Conservation (phyloP, 1,140 invertebrate species). For the Batillaria attramentaria region DNA sequence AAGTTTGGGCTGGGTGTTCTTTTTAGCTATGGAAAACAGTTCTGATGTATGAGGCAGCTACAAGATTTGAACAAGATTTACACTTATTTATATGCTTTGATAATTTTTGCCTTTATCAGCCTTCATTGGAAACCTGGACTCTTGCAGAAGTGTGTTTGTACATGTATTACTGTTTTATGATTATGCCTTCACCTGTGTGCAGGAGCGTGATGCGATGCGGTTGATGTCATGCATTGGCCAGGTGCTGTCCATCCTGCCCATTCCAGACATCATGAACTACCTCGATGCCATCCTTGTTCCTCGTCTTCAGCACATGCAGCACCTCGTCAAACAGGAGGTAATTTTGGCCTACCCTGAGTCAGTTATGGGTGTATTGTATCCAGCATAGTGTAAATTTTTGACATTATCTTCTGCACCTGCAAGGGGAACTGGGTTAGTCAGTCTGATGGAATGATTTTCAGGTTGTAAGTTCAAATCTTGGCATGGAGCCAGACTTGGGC, state of each 20-base stretch:
- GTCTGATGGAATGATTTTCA: no score
- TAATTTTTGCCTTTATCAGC: not conserved
- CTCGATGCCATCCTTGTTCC: slow-evolving; percentile 81
- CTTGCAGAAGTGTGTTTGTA: not conserved
- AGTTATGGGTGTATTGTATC: not conserved
- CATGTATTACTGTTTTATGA: slow-evolving; percentile 45
- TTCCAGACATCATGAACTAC: slow-evolving; percentile 79
- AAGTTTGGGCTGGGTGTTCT: not conserved
- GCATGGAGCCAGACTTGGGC: no score
- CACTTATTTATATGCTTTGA: not conserved
- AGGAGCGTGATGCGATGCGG: slow-evolving; percentile 77
- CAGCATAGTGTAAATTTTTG: no score
- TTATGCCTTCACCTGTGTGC: slow-evolving; percentile 53
- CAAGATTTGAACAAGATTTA: not conserved
- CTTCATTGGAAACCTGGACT: not conserved
- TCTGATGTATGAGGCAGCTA: not conserved
- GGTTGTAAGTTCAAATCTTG: no score
- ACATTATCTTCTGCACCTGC: no score
- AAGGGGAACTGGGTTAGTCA: no score
- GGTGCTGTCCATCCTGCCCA: slow-evolving; percentile 79
- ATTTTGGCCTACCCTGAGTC: not conserved
- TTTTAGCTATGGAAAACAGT: not conserved
- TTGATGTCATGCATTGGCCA: slow-evolving; percentile 86
- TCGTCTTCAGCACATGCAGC: slow-evolving; percentile 78
- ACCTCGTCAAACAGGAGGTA: slow-evolving; percentile 69